Percentiles rank a stretch among this genome's conserved stretches.
Conservation (phyloP, 2,797 vertebrate species). For the Leptodactylus fallax region DNA sequence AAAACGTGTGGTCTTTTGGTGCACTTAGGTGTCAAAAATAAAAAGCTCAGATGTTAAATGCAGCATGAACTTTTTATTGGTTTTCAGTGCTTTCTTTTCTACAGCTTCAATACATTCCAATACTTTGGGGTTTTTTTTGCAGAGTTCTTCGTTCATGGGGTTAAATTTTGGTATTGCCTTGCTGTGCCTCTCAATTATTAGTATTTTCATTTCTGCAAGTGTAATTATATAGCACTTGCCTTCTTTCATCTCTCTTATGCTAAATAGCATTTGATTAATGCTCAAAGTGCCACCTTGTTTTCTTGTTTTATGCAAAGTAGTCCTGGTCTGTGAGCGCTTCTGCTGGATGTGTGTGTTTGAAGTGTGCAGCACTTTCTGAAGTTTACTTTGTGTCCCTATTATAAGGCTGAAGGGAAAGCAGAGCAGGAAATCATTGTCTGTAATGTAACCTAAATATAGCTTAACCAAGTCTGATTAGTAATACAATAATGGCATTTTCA, state of each 20-base stretch:
- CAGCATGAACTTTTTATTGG: no score
- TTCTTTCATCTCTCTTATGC: slow-evolving; percentile 63
- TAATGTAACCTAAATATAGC: slow-evolving; percentile 31
- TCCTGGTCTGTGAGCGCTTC: slow-evolving; percentile 42
- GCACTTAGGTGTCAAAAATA: no score
- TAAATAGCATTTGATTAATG: slow-evolving; percentile 65
- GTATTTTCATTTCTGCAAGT: slow-evolving; percentile 58
- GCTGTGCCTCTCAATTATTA: slow-evolving; percentile 59
- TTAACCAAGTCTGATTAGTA: background rate
- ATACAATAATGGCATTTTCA: background rate
- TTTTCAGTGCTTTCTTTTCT: background rate
- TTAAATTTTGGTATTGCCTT: slow-evolving; percentile 46
- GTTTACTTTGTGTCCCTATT: slow-evolving; percentile 48
- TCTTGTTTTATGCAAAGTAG: slow-evolving; percentile 64
- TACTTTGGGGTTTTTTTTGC: background rate
- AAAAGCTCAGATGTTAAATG: no score
- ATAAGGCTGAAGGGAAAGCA: slow-evolving; percentile 14
- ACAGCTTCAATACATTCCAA: background rate
- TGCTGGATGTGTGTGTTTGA: slow-evolving; percentile 53
- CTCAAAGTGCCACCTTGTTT: slow-evolving; percentile 63
- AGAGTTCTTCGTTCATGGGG: background rate
- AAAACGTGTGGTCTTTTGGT: no score
- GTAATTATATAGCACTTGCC: slow-evolving; percentile 60
- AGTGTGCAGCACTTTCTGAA: slow-evolving; percentile 50
- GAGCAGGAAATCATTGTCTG: background rate